phyloP scores from a whole-genome alignment of 2,797 vertebrate species.

The Oreortyx pictus region DNA sequence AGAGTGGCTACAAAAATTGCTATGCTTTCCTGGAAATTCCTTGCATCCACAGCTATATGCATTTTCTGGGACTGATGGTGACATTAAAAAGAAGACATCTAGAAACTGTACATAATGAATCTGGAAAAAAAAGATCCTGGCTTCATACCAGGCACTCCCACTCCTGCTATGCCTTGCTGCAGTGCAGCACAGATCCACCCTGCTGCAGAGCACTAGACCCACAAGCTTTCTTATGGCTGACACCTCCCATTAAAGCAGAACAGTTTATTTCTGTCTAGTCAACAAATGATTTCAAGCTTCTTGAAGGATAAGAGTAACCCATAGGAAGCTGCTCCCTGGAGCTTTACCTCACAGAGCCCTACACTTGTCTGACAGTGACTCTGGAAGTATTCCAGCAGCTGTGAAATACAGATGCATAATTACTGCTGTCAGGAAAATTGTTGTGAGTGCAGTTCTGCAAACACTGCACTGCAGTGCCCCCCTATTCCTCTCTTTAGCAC shows the following conservation, averaged over 20 bases:
- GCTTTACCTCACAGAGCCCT: neutral
- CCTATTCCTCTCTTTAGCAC: neutral
- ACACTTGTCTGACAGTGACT: neutral
- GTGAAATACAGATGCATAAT: neutral
- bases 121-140: accelerated
- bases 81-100: neutral
- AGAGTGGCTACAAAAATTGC: neutral
- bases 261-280: neutral
- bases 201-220: neutral
- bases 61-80: neutral
- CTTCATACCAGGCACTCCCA: neutral
- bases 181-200: neutral
- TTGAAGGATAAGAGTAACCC: neutral
- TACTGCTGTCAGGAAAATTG: neutral
- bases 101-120: neutral
- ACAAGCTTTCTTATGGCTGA: neutral
- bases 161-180: neutral
- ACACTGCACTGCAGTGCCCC: neutral
- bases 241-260: neutral
- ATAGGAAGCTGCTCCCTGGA: neutral
- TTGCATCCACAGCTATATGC: neutral
- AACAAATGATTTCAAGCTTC: neutral
- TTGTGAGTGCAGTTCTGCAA: neutral
- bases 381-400: neutral
- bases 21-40: neutral